phyloP scores from a whole-genome alignment of 2,888 invertebrate species.

The Nemurella pictetii region DNA sequence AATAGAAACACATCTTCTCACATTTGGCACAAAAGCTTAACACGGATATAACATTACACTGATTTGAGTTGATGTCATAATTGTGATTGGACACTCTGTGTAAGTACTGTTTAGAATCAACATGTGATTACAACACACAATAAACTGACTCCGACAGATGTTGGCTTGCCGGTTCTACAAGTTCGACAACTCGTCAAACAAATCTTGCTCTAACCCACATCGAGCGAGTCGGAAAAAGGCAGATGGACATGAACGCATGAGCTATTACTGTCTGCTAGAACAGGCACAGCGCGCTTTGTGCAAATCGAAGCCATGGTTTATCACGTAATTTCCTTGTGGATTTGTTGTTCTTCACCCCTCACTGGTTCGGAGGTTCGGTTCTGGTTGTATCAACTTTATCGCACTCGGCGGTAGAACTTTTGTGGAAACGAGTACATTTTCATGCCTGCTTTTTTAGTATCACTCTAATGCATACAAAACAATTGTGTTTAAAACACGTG shows the following conservation, averaged over 20 bases:
- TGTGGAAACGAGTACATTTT: not conserved
- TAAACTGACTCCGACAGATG: not conserved
- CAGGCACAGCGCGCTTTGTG: not conserved
- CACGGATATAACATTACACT: not conserved
- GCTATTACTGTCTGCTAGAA: too few species aligned
- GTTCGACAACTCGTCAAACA: not conserved
- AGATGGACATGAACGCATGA: not conserved
- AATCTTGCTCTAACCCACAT: not conserved
- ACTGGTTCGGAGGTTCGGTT: not conserved
- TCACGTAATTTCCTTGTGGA: not conserved
- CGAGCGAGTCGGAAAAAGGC: not conserved
- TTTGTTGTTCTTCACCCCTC: not conserved
- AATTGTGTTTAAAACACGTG: not conserved
- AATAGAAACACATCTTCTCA: not conserved
- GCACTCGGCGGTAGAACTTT: not conserved
- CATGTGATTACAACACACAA: not conserved
- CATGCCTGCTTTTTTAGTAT: not conserved
- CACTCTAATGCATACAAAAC: not conserved
- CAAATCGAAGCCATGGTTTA: not conserved
- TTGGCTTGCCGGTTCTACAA: not conserved
- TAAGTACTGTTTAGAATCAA: not conserved
- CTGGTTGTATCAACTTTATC: not conserved
- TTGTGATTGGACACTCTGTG: not conserved
- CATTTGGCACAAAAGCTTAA: not conserved
- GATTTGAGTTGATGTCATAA: not conserved